Percentiles rank a stretch among this genome's conserved stretches.
Evolutionary conservation across 2,113 vertebrate genomes (phyloP).

Genomic region (Eurypyga helias): DNA sequence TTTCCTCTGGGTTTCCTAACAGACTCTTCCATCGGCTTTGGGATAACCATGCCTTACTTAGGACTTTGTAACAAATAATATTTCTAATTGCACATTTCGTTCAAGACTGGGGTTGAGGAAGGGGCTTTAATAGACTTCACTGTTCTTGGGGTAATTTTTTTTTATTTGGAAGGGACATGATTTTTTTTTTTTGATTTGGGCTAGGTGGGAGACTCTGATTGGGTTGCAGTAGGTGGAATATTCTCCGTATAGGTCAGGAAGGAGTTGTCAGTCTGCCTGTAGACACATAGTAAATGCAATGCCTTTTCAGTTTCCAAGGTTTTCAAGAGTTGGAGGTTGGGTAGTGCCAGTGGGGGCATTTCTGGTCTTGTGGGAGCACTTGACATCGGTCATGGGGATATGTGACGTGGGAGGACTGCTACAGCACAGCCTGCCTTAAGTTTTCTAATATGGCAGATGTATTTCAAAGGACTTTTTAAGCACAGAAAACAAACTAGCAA

Average conservation of each 20-base stretch:
- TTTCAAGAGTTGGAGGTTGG: background rate
- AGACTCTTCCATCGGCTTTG: background rate
- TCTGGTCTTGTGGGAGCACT: background rate
- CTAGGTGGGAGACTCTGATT: background rate
- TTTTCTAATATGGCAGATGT: conserved; percentile 1
- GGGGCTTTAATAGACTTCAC: background rate
- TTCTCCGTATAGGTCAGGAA: background rate
- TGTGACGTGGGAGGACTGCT: background rate
- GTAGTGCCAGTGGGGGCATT: fast-evolving
- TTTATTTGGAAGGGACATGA: background rate
- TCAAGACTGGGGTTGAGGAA: background rate
- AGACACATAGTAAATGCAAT: background rate
- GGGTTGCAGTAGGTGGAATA: background rate
- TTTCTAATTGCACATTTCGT: conserved; percentile 32
- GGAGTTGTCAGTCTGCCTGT: background rate
- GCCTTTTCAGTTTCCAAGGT: background rate
- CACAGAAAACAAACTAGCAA: background rate
- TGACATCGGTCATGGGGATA: fast-evolving
- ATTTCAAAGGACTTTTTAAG: background rate
- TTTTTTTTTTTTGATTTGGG: background rate
- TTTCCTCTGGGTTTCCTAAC: conserved; percentile 74
- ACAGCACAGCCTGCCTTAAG: background rate
- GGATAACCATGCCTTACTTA: conserved; percentile 58
- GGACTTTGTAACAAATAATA: conserved; percentile 15
- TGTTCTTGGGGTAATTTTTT: background rate